phyloP scores from a whole-genome alignment of 1,140 invertebrate species.

The Himalopsyche phryganea region DNA sequence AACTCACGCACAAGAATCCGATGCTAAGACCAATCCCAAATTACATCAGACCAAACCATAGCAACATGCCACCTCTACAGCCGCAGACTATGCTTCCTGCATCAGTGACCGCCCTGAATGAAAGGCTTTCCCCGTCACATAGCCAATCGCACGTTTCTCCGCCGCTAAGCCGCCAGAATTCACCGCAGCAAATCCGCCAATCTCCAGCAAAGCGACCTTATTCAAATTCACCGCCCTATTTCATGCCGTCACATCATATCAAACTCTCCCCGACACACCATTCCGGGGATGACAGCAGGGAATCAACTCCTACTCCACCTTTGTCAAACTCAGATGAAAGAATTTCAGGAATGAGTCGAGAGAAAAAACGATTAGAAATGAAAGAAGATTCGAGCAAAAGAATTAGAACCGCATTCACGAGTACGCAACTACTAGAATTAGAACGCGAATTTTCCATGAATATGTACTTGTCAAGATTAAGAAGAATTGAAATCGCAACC shows the following conservation, averaged over 20 bases:
- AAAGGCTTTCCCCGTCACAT: constrained; percentile 2
- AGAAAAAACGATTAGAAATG: constrained; percentile 41
- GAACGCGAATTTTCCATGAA: constrained; percentile 89
- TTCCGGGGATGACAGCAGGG: constrained; percentile 45
- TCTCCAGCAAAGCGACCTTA: constrained; percentile 42
- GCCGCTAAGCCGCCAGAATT: constrained; percentile 39
- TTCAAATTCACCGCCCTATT: constrained; percentile 43
- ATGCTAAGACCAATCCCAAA: constrained; percentile 36
- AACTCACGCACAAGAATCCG: constrained; percentile 25
- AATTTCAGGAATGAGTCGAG: constrained; percentile 45
- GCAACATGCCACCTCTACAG: constrained; percentile 32
- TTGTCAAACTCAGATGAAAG: constrained; percentile 52
- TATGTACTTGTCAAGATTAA: constrained; percentile 83
- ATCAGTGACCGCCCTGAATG: constrained; percentile 38
- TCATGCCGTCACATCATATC: constrained; percentile 7
- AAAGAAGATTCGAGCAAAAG: constrained; percentile 68
- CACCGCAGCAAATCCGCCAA: constrained; percentile 40
- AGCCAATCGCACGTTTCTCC: background rate
- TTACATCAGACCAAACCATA: constrained; percentile 32
- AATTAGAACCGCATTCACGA: constrained; percentile 89
- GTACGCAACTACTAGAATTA: constrained; percentile 84
- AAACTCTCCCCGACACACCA: constrained; percentile 43
- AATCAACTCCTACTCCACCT: constrained; percentile 57
- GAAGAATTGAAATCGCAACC: constrained; percentile 90
- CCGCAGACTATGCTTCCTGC: constrained; percentile 15